Evolutionary conservation across 2,888 invertebrate genomes (phyloP), one percentile per base, ranked within the genome.

Genomic region (Timema cristinae): DNA sequence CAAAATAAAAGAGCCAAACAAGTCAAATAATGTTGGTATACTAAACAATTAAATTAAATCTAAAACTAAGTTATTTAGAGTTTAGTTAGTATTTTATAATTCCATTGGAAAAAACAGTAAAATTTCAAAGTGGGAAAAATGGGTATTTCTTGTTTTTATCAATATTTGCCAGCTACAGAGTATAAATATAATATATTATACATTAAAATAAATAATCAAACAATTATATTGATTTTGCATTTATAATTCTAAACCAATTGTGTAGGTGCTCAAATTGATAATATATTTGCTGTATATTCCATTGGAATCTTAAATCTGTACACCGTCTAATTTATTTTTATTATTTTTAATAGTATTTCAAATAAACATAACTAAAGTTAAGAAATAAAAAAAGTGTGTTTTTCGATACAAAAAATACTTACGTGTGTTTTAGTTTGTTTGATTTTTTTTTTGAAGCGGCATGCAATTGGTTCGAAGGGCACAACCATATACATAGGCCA

Each of bases 401-500:
- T 72, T 73, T 73, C 72, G 75, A 76, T 76, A 75, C 77, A 75
- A 77, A 77, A 32, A 76, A 84, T 90, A 90, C 90, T 90, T 90
- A 90, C 90, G 89, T 90, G 89, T 88, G 88, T 85, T 85, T 86
- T 63, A 63, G 63, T 85, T 84, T 87, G 73, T 73, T 88, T 86
- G 81, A 81, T 83, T 83, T 86, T 32, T 32, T 32, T 32, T 85
- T 88, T 87, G 89, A 89, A 89, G 89, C 89, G 86, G 88, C 89
- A 89, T 90, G 89, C 89, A 86, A 76, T 85, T 86, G 88, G 89
- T 89, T 89, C 88, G 87, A 87, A 88, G 89, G 75, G 89, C 88
- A 89, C 89, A 90, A 90, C 90, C 90, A 90, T 89, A 89, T 89
- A 90, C 89, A 80, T 84, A 85, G 84, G 85, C 84, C 84, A 86